Percentiles rank a stretch among this genome's conserved stretches.
Evolutionary conservation across 2,888 invertebrate genomes (phyloP).

Genomic region (Lycophotia porphyrea): DNA sequence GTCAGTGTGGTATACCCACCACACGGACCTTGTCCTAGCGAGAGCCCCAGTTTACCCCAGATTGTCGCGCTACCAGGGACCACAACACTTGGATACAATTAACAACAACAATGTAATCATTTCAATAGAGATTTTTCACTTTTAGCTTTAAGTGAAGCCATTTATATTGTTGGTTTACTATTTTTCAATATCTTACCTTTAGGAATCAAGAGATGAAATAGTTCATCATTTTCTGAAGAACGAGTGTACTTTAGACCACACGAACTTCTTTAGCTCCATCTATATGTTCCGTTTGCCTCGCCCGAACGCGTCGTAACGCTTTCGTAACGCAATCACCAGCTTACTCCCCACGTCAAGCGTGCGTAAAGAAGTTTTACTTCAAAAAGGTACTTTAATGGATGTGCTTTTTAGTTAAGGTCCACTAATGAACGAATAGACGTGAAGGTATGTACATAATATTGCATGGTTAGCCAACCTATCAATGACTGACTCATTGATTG

Average conservation of each 20-base stretch:
- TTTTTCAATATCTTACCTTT: neutral
- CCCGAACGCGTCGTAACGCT: too few relatives aligned
- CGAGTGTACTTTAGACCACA: too few relatives aligned
- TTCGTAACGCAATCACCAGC: too few relatives aligned
- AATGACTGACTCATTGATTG: neutral
- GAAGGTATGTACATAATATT: neutral
- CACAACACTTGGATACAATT: constrained; percentile 9
- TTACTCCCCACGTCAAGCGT: too few relatives aligned
- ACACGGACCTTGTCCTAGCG: too few relatives aligned
- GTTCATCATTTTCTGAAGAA: neutral
- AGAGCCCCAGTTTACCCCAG: neutral
- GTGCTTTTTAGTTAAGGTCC: neutral
- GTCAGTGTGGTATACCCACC: constrained; percentile 26
- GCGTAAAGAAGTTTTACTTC: too few relatives aligned
- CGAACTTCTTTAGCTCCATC: too few relatives aligned
- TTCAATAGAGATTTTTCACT: neutral
- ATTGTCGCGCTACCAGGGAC: neutral
- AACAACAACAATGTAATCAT: neutral
- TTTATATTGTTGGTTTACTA: neutral
- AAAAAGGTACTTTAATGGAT: neutral
- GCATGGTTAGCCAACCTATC: neutral
- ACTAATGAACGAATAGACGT: neutral
- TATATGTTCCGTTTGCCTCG: too few relatives aligned
- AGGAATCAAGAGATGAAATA: neutral
- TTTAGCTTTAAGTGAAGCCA: neutral